Percentiles rank a stretch among this genome's conserved stretches.
Evolutionary conservation across 2,797 vertebrate genomes (phyloP).

Genomic region (Dendrocincla tyrannina): DNA sequence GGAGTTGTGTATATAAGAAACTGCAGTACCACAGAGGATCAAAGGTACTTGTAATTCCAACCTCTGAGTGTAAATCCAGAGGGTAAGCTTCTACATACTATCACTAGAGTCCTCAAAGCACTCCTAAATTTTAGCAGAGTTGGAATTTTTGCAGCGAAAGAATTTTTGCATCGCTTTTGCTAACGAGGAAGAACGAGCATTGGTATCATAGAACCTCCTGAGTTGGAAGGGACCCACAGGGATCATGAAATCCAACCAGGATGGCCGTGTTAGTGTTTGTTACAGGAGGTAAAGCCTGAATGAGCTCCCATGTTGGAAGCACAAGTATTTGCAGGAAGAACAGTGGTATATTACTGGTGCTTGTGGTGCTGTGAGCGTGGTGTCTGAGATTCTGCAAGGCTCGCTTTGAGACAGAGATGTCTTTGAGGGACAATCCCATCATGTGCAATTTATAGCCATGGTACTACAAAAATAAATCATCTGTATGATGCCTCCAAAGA

Average conservation of each 20-base stretch:
- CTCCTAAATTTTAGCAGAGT: background rate
- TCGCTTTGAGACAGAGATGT: background rate
- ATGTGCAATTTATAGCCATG: background rate
- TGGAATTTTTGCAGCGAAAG: background rate
- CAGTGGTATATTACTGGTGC: background rate
- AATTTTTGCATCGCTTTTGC: background rate
- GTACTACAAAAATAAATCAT: conserved; percentile 4
- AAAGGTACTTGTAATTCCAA: background rate
- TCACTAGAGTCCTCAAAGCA: background rate
- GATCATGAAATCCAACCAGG: background rate
- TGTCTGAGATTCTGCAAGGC: background rate
- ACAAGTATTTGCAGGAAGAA: background rate
- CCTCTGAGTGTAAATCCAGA: background rate
- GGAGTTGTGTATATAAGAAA: background rate
- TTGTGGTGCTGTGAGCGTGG: background rate
- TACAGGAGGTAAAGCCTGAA: background rate
- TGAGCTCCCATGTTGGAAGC: background rate
- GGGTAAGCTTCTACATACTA: background rate
- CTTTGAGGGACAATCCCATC: conserved; percentile 12
- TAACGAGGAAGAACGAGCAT: background rate
- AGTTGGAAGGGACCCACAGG: background rate
- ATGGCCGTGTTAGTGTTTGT: background rate
- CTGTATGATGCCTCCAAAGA: background rate
- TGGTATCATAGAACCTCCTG: background rate
- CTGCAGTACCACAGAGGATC: background rate